Conservation (phyloP, 1,140 invertebrate genomes). For the Ostrea denselamellosa region DNA sequence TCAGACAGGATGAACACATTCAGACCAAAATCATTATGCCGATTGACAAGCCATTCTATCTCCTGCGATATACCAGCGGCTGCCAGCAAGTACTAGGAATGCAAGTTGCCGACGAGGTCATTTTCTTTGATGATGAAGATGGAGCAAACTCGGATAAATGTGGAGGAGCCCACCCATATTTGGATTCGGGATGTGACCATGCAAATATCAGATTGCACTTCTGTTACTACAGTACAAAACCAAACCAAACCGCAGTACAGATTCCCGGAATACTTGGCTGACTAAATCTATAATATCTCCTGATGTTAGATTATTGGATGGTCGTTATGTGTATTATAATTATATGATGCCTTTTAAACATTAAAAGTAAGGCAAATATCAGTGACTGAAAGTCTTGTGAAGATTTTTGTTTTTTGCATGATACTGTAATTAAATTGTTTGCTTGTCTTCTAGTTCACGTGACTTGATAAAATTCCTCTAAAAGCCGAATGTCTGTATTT, state of each 20-base stretch:
- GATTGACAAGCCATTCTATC: conserved; percentile 35
- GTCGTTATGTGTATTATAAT: no score
- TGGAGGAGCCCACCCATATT: not conserved
- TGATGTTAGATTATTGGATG: no score
- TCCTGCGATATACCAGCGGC: conserved; percentile 7
- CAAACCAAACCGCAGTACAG: not conserved
- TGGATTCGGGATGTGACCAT: not conserved
- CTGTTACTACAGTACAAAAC: conserved; percentile 36
- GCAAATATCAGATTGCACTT: not conserved
- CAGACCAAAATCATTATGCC: conserved; percentile 10
- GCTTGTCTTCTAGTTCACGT: no score
- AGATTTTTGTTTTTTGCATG: no score
- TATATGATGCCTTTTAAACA: no score
- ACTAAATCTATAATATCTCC: not conserved
- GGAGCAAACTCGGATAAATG: not conserved
- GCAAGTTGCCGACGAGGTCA: conserved; percentile 40
- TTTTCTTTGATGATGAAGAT: conserved; percentile 45
- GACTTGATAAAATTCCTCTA: no score
- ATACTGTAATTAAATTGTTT: no score
- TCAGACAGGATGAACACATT: conserved; percentile 27
- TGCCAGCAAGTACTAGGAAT: conserved; percentile 44
- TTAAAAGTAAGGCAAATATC: no score
- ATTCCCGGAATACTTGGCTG: conserved; percentile 28
- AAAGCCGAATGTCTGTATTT: no score
- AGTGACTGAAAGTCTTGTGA: no score